Conservation (phyloP, 2,113 vertebrate species). For the Boleophthalmus pectinirostris region DNA sequence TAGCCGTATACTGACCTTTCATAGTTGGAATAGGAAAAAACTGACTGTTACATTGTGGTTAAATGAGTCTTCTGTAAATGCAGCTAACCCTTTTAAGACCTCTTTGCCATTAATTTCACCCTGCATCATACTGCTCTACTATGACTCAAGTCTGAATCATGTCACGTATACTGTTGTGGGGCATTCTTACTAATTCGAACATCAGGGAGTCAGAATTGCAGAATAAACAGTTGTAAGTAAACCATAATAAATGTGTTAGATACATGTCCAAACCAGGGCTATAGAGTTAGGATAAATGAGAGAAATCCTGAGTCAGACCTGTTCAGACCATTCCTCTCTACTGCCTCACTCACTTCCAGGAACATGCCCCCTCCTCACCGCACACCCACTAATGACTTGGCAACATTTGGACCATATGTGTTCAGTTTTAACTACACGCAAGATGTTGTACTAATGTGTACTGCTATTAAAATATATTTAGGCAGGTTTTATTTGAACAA, state of each 20-base stretch:
- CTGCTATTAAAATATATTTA: constrained; percentile 16
- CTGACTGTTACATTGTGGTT: background rate
- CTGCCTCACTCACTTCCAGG: constrained; percentile 71
- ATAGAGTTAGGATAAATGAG: constrained; percentile 16
- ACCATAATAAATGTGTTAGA: too few relatives aligned
- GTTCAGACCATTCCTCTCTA: constrained; percentile 61
- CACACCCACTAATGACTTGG: constrained; percentile 32
- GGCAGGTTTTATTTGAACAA: background rate
- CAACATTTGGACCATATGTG: constrained; percentile 14
- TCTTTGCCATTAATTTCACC: background rate
- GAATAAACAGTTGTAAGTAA: constrained; percentile 23
- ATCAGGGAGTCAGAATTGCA: constrained; percentile 9
- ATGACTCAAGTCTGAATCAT: constrained; percentile 41
- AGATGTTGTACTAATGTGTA: constrained; percentile 19
- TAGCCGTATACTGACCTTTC: background rate
- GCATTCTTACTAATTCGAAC: constrained; percentile 2
- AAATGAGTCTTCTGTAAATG: background rate
- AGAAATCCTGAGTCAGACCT: constrained; percentile 60
- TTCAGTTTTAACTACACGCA: constrained; percentile 13
- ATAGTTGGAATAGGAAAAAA: background rate
- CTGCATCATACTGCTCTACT: background rate
- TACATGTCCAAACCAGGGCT: background rate
- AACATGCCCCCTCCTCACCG: constrained; percentile 46
- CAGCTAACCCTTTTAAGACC: background rate
- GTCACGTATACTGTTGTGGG: background rate